phyloP scores from a whole-genome alignment of 2,113 vertebrate species.

The Xiphophorus couchianus region DNA sequence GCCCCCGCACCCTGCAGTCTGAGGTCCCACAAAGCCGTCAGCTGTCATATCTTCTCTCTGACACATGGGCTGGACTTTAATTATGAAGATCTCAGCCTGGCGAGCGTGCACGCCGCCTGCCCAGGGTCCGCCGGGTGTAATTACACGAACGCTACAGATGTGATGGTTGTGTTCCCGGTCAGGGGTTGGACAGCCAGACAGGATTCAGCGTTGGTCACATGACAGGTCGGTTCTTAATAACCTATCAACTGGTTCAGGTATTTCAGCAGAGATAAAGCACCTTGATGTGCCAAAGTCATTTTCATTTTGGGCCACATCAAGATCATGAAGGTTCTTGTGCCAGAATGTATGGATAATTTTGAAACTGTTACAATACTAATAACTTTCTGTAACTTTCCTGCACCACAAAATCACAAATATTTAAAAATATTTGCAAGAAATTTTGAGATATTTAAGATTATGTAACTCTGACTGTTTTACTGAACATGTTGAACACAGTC shows the following conservation, averaged over 20 bases:
- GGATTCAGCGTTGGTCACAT: constrained; percentile 15
- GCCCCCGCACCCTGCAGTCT: constrained; percentile 18
- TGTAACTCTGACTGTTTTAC: no score
- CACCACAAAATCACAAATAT: no score
- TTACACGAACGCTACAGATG: constrained; percentile 18
- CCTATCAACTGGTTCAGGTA: background rate
- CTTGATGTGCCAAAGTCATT: no score
- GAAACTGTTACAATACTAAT: no score
- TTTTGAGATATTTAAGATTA: no score
- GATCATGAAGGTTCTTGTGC: no score
- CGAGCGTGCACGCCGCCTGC: background rate
- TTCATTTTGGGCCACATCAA: no score
- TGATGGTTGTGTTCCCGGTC: constrained; percentile 14
- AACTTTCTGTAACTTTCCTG: no score
- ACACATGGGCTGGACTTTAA: constrained; percentile 71
- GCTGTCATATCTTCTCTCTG: constrained; percentile 65
- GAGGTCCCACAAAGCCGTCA: constrained; percentile 68
- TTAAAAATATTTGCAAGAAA: no score
- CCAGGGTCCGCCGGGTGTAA: background rate
- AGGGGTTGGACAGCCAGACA: background rate
- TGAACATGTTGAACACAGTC: no score
- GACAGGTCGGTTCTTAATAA: constrained; percentile 1
- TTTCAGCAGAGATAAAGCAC: background rate
- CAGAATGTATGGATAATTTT: no score
- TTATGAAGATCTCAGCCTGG: constrained; percentile 52